phyloP scores from a whole-genome alignment of 2,888 invertebrate genomes.

The Coelopa pilipes region DNA sequence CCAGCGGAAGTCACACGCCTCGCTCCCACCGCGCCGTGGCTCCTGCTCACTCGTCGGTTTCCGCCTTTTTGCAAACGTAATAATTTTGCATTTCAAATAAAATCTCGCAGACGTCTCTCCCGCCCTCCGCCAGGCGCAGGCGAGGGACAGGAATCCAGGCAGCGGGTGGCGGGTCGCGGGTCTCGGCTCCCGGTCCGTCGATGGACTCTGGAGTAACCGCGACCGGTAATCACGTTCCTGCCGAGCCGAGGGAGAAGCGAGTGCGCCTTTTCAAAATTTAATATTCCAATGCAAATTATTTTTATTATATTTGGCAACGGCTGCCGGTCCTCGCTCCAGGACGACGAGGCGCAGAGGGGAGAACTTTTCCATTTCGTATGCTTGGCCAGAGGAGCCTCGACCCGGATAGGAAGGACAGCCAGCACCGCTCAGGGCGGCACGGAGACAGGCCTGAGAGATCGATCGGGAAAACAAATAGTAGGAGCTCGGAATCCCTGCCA shows the following conservation, averaged over 20 bases:
- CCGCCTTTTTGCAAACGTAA: slow-evolving; percentile 15
- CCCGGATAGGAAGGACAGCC: too few species aligned
- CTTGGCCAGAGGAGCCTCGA: neutral
- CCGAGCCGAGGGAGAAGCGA: neutral
- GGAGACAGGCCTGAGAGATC: too few species aligned
- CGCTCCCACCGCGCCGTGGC: neutral
- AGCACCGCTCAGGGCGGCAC: too few species aligned
- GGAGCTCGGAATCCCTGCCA: too few species aligned
- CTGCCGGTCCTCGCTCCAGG: neutral
- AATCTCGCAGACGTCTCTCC: neutral
- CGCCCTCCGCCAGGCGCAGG: neutral
- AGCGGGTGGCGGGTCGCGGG: too few species aligned
- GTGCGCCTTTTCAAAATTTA: slow-evolving; percentile 10
- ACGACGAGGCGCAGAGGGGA: neutral
- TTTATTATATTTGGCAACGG: neutral
- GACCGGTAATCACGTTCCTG: slow-evolving; percentile 13
- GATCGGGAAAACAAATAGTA: too few species aligned
- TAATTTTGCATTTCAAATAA: slow-evolving; percentile 25
- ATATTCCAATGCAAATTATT: slow-evolving; percentile 21
- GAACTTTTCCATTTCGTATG: neutral
- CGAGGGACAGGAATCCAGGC: neutral
- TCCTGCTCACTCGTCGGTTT: neutral
- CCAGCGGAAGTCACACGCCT: slow-evolving; percentile 19
- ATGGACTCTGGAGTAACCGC: neutral
- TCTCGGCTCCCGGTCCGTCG: neutral